phyloP scores from a whole-genome alignment of 1,140 invertebrate species.

The Reticulitermes speratus region DNA sequence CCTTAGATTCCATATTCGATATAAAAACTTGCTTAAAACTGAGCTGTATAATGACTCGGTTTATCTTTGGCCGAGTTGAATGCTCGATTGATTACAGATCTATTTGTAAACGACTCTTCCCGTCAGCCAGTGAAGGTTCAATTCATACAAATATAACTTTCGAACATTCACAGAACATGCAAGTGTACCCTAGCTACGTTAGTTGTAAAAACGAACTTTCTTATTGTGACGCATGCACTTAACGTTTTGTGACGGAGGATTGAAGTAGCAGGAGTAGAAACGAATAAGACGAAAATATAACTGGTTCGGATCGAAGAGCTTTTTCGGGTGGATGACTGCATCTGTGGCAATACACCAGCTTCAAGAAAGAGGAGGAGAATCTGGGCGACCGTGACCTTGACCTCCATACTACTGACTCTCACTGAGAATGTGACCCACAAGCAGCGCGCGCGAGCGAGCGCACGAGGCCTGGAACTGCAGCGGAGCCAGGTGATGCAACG shows the following conservation, averaged over 20 bases:
- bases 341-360: not conserved
- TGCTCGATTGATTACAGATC: not conserved
- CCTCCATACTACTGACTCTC: conserved; percentile 8
- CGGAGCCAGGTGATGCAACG: not conserved
- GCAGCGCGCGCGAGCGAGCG: not conserved
- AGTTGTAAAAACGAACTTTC: not conserved
- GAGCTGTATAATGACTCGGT: not conserved
- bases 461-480: not conserved
- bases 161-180: not conserved
- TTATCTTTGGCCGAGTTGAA: not conserved
- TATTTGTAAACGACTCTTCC: not conserved
- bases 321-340: not conserved
- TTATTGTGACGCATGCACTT: not conserved
- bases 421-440: not conserved
- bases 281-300: not conserved
- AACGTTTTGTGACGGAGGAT: not conserved
- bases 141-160: not conserved
- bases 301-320: not conserved
- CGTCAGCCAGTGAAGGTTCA: not conserved
- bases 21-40: too few species aligned
- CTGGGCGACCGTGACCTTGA: not conserved
- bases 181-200: not conserved
- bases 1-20: too few species aligned
- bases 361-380: not conserved
- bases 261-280: not conserved